Base-by-base conservation (phyloP, 2,797 vertebrate species). In the Eutrigla gurnardus region DNA sequence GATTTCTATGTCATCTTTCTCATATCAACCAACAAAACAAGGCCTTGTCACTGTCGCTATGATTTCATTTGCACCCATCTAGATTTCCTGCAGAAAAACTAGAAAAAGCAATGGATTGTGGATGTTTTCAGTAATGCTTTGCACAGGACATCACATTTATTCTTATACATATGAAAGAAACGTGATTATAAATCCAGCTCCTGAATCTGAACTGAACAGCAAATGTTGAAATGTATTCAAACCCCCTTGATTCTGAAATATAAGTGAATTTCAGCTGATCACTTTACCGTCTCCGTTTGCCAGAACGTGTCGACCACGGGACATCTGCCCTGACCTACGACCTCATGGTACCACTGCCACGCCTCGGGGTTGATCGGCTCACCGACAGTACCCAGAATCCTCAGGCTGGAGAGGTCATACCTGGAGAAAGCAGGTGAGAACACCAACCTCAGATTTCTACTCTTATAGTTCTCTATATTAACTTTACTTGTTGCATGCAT, bases 321-420 rank as follows among this genome's bases (percentile, higher is more conserved):
- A 82, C 95, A 95, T 18, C 90, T 77, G 50, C 88, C 66, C 77
- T 91, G 91, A 33, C 95, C 95, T 12, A 96, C 94, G 45, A 61
- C 90, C 13, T 94, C 81, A 57, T 94, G 77, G 88, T 93, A 95
- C 95, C 95, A 96, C 39, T 85, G 88, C 95, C 95, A 96, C 8
- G 95, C 95, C 83, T 96, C 95, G 0, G 93, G 93, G 85, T 95
- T 96, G 81, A 96, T 96, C 4, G 95, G 95, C 83, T 96, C 95
- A 0, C 95, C 95, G 12, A 95, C 95, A 0, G 93, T 93, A 46
- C 94, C 95, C 86, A 96, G 85, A 71, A 96, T 86, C 83, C 71
- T 93, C 86, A 96, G 89, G 75, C 91, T 93, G 60, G 92, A 93
- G 71, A 95, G 89, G 86, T 95, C 91, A 42, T 92, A 95, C 83